Evolutionary conservation across 2,797 vertebrate genomes (phyloP), one percentile per base, ranked within the genome.

Genomic region (Hybognathus amarus): DNA sequence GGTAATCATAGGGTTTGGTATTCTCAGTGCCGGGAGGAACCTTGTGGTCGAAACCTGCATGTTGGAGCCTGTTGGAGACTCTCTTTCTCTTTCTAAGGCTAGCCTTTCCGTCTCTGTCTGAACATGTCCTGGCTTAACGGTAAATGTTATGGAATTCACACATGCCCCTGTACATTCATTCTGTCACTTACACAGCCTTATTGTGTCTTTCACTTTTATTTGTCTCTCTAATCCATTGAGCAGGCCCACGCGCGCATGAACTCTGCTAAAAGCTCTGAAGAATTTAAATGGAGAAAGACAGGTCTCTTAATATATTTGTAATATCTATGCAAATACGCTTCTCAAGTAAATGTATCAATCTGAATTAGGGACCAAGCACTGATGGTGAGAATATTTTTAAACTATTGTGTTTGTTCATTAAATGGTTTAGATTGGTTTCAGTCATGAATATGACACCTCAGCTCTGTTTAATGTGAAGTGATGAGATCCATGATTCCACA

Each of bases 1-100:
- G 90, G 91, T 95, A 95, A 95, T 95, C 92, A 94, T 92, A 95
- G 93, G 93, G 92, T 94, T 94, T 91, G 90, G 91, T 93, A 90
- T 92, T 93, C 90, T 85, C 90, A 91, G 93, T 33, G 56, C 89
- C 85, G 90, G 93, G 93, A 95, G 94, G 94, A 91, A 92, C 91
- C 90, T 88, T 94, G 93, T 85, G 93, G 94, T 94, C 84, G 92
- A 95, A 95, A 94, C 92, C 90, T 80, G 90, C 94, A 75, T 95
- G 94, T 92, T 91, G 87, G 91, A 93, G 91, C 94, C 89, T 92
- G 93, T 91, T 90, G 86, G 80, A 80, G 87, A 89, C 85, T 90
- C 83, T 24, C 36, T 66, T 54, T 59, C 61, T 30, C 87, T 30
- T 64, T 40, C 56, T 66, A 2, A 90, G 83, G 85, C 89, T 87